Conservation (phyloP, 2,888 invertebrate genomes). For the Cheilosia urbana region DNA sequence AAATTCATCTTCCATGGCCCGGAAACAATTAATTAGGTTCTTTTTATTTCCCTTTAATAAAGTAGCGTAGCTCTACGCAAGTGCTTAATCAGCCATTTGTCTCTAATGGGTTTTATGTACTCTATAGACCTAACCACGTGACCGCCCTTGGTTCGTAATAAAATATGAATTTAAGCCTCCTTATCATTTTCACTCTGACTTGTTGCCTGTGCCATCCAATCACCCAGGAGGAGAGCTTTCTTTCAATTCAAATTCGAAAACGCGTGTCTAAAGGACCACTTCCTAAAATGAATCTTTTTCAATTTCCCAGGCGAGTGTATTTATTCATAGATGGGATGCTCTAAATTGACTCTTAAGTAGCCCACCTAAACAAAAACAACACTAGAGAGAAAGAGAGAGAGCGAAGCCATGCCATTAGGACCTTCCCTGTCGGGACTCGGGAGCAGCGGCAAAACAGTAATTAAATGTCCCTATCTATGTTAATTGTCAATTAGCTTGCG, state of each 20-base stretch:
- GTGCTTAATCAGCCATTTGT: background rate
- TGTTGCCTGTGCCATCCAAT: constrained; percentile 1
- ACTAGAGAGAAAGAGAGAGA: background rate
- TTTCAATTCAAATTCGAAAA: constrained; percentile 17
- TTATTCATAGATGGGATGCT: constrained; percentile 51
- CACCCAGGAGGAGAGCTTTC: constrained; percentile 16
- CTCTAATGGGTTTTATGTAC: background rate
- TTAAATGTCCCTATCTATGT: constrained; percentile 69
- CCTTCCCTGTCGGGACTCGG: background rate
- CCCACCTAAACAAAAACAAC: constrained; percentile 29
- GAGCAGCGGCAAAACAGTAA: constrained; percentile 23
- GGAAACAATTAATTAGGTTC: no score
- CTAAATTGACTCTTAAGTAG: constrained; percentile 49
- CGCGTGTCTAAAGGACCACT: constrained; percentile 27
- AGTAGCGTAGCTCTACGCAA: no score
- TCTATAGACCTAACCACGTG: constrained; percentile 5
- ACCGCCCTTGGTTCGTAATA: constrained; percentile 13
- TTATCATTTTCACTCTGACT: background rate
- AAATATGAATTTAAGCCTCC: constrained; percentile 41
- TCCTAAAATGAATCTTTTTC: constrained; percentile 44
- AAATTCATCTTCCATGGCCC: no score
- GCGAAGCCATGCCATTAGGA: background rate
- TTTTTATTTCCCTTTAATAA: no score
- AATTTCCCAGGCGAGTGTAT: constrained; percentile 39
- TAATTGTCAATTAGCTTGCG: constrained; percentile 71